Percentiles rank a stretch among this genome's conserved stretches.
These are phyloP conservation scores for Colaptes auratus DNA, from an alignment of 2,113 vertebrate genomes.

Conservation along the genomic window DNA sequence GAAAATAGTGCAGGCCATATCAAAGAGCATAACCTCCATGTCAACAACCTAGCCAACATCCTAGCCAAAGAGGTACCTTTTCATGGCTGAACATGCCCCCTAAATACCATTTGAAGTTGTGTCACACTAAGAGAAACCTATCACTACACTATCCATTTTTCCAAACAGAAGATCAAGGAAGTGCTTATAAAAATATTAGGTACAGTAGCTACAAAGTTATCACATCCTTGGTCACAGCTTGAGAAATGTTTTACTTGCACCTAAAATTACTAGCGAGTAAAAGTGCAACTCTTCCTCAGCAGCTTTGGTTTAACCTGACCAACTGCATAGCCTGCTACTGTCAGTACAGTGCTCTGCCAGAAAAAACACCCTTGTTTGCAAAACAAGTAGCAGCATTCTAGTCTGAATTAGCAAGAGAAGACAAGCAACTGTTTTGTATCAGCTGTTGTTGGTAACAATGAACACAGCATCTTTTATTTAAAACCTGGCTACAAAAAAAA, in stretches of 20 bases:
- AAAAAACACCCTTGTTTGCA: not conserved
- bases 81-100: not conserved
- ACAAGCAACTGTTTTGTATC: constrained; percentile 2
- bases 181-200: not conserved
- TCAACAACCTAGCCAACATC: not conserved
- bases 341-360: not conserved
- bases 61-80: not conserved
- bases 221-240: not conserved
- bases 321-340: not conserved
- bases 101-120: not conserved
- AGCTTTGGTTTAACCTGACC: not conserved
- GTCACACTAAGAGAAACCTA: not conserved
- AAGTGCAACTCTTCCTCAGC: not conserved
- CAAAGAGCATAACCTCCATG: not conserved
- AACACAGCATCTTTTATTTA: constrained; percentile 20
- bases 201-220: not conserved
- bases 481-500: not conserved
- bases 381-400: constrained; percentile 24
- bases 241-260: not conserved
- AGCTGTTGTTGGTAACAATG: not conserved
- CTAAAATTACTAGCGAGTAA: not conserved
- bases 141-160: not conserved
- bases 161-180: not conserved
- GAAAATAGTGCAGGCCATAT: not conserved
- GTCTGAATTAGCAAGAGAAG: constrained; percentile 3